These are phyloP conservation scores for Chromoteleia sp. DNA, from an alignment of 2,888 invertebrate genomes.

Conservation along the genomic window DNA sequence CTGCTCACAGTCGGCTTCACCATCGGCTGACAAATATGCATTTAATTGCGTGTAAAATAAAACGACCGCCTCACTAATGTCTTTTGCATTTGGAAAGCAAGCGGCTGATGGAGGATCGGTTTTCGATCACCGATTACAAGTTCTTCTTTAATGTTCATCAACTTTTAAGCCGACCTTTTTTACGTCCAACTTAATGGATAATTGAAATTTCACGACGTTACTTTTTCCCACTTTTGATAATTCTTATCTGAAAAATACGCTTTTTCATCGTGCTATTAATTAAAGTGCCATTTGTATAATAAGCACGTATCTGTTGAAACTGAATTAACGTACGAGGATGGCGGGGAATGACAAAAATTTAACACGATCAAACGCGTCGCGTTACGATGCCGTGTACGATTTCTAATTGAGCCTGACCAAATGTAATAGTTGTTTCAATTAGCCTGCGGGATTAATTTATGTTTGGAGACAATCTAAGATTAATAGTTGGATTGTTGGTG, in stretches of 20 bases:
- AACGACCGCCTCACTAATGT: conserved; percentile 60
- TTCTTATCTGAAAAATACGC: no score
- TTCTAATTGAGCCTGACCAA: background rate
- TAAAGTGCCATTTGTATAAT: no score
- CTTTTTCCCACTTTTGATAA: background rate
- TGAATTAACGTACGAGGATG: no score
- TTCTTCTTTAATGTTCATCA: conserved; percentile 43
- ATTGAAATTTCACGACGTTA: conserved; percentile 16
- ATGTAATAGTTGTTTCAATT: conserved; percentile 16
- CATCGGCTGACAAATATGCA: conserved; percentile 70
- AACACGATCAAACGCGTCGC: no score
- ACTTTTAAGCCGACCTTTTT: conserved; percentile 6
- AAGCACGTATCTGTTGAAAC: no score
- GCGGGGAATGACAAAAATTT: no score
- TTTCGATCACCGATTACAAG: conserved; percentile 54
- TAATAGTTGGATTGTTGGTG: conserved; percentile 31
- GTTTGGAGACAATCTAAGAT: conserved; percentile 31
- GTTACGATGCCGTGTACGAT: conserved; percentile 7
- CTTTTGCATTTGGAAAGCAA: conserved; percentile 53
- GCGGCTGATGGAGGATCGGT: conserved; percentile 37
- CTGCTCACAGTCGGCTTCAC: conserved; percentile 62
- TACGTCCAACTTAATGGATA: conserved; percentile 6
- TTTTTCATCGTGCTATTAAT: no score
- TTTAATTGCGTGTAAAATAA: conserved; percentile 69
- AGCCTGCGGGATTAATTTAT: conserved; percentile 21